Conservation (phyloP, 2,888 invertebrate species). For the Himalopsyche japonica region DNA sequence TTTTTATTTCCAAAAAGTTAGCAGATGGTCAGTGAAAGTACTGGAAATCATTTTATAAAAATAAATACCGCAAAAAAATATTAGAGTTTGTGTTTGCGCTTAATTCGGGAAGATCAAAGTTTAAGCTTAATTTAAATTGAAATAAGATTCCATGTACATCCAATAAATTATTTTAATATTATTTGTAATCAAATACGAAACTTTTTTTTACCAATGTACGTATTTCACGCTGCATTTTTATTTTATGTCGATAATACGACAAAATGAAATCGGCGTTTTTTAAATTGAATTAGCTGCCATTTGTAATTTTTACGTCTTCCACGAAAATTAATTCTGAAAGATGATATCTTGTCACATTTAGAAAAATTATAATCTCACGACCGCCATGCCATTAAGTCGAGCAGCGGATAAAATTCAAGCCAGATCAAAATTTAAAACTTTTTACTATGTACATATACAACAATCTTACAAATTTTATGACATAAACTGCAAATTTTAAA, state of each 20-base stretch:
- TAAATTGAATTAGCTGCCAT: neutral
- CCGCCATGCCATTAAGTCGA: neutral
- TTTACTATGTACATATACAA: neutral
- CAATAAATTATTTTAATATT: no score
- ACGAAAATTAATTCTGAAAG: slow-evolving; percentile 6
- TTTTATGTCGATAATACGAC: neutral
- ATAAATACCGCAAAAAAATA: no score
- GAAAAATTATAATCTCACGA: neutral
- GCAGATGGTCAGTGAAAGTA: no score
- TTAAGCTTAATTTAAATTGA: no score
- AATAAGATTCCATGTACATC: no score
- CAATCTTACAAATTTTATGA: no score
- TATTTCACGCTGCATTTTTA: neutral
- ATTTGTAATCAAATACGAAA: no score
- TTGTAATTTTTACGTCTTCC: neutral
- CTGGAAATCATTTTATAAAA: no score
- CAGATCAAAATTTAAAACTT: neutral
- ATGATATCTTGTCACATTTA: neutral
- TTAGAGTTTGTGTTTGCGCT: no score
- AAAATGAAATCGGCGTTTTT: neutral
- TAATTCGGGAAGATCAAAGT: no score
- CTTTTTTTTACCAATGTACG: neutral
- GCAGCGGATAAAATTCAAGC: neutral
- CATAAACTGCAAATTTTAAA: no score
- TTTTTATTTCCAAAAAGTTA: no score